These are phyloP conservation scores for Montipora cactus DNA, from an alignment of 64 coral and sea anemone genomes.

Conservation along the genomic window DNA sequence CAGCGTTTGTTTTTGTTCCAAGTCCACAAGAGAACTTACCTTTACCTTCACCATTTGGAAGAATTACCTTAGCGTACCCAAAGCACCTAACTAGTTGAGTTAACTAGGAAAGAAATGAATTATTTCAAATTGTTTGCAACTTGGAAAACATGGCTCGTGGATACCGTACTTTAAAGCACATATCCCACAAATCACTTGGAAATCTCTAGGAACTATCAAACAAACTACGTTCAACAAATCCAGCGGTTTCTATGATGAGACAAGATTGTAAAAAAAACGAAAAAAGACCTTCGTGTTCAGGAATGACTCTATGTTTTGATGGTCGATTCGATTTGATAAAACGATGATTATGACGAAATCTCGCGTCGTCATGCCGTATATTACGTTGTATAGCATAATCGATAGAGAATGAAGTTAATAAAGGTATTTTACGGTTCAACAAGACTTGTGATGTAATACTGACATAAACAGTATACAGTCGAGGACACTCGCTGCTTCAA, in stretches of 20 bases:
- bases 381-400: too few species aligned
- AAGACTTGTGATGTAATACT: too few species aligned
- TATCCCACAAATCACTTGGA: conserved; percentile 12
- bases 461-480: too few species aligned
- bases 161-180: background rate
- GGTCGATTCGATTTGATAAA: too few species aligned
- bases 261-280: background rate
- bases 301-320: too few species aligned
- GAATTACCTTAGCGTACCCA: background rate
- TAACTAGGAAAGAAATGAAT: background rate
- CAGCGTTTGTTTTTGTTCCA: background rate
- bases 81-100: background rate
- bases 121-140: background rate
- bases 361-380: too few species aligned
- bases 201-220: background rate
- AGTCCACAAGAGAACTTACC: conserved; percentile 8
- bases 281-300: too few species aligned
- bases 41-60: background rate
- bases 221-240: background rate
- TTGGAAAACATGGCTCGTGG: background rate
- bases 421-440: too few species aligned
- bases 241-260: background rate
- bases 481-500: too few species aligned
- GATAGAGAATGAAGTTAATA: too few species aligned
- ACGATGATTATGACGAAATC: too few species aligned